Percentiles rank a stretch among this genome's conserved stretches.
phyloP scores from a whole-genome alignment of 2,113 vertebrate species.

The Pelecanus crispus region DNA sequence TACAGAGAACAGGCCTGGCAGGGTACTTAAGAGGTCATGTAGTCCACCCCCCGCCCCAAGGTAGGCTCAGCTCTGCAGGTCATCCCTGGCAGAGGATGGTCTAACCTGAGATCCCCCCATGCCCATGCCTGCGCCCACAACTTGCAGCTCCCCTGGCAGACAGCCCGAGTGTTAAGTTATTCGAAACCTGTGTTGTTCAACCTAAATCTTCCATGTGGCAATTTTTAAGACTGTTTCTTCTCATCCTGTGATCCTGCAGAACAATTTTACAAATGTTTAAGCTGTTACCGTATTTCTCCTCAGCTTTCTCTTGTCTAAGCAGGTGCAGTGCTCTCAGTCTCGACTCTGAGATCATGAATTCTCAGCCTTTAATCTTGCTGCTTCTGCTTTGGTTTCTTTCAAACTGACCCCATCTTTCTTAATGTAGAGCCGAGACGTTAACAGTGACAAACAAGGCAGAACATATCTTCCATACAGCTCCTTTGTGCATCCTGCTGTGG shows the following conservation, averaged over 20 bases:
- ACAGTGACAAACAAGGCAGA: not conserved
- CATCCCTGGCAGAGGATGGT: not conserved
- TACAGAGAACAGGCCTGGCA: not conserved
- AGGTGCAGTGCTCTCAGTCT: not conserved
- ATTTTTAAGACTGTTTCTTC: not conserved
- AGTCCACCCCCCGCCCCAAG: not conserved
- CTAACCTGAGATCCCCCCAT: not conserved
- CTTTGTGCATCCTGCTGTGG: not conserved
- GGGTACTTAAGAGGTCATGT: not conserved
- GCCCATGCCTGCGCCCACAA: accelerated
- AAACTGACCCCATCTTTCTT: not conserved
- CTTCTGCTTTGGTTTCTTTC: not conserved
- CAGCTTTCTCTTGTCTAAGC: not conserved
- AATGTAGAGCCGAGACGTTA: not conserved
- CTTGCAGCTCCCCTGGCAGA: not conserved
- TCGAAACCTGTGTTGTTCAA: not conserved
- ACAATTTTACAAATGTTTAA: not conserved
- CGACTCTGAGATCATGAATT: accelerated
- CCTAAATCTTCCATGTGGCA: not conserved
- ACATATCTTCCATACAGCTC: not conserved
- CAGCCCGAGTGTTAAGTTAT: not conserved
- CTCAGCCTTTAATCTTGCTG: not conserved
- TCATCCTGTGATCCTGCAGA: not conserved
- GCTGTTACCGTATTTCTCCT: not conserved
- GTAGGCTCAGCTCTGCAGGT: not conserved